Percentiles rank a stretch among this genome's conserved stretches.
Conservation (phyloP, 2,113 vertebrate species). For the Nesospiza acunhae region DNA sequence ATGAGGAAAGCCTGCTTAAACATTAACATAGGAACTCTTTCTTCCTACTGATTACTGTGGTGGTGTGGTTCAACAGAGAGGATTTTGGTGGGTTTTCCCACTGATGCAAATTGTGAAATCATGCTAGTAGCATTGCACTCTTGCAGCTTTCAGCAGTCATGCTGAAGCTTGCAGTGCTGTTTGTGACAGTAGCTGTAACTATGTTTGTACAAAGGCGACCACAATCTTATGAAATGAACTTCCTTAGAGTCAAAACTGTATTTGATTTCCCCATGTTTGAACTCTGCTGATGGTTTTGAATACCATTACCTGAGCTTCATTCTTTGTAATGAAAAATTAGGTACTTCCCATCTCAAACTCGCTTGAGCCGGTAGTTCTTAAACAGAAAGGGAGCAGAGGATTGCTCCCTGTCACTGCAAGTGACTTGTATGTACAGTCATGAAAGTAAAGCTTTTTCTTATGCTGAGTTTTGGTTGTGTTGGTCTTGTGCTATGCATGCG, state of each 20-base stretch:
- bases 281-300: accelerated
- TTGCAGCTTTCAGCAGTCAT: not conserved
- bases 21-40: not conserved
- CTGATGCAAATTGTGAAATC: not conserved
- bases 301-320: not conserved
- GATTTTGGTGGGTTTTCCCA: not conserved
- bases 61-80: not conserved
- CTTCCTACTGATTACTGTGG: not conserved
- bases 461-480: not conserved
- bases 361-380: not conserved
- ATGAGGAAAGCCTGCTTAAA: not conserved
- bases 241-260: not conserved
- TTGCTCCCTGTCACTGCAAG: not conserved
- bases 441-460: not conserved
- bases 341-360: not conserved
- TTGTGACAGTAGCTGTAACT: not conserved
- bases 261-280: not conserved
- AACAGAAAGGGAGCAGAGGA: not conserved
- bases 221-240: not conserved
- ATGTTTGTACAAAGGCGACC: not conserved
- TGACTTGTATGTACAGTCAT: not conserved
- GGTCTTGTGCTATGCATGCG: accelerated
- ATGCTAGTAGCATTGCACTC: not conserved
- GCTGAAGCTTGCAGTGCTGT: not conserved
- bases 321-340: not conserved